Evolutionary conservation across 1,140 invertebrate genomes (phyloP).

Genomic region (Nasonia longicornis): DNA sequence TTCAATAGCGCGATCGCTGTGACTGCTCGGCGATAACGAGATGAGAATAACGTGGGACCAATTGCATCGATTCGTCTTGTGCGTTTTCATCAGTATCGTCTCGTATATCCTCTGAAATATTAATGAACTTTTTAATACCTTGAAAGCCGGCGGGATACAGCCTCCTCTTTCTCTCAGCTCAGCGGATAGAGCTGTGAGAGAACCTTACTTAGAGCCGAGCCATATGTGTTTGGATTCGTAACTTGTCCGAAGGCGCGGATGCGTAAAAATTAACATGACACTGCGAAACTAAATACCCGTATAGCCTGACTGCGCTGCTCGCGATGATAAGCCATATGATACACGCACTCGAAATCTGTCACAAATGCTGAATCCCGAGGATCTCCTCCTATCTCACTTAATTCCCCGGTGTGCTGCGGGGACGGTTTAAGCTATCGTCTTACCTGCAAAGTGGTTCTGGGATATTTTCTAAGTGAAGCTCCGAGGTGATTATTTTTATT

Average conservation of each 20-base stretch:
- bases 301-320: background rate
- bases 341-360: constrained; percentile 15
- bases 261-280: constrained; percentile 67
- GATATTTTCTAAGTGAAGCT: background rate
- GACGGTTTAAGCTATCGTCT: background rate
- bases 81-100: too few species aligned
- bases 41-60: background rate
- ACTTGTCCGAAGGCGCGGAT: constrained; percentile 65
- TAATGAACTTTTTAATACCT: background rate
- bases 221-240: constrained; percentile 60
- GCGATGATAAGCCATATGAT: constrained; percentile 14
- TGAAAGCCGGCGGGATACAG: background rate
- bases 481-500: background rate
- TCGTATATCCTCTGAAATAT: background rate
- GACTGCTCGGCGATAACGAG: background rate
- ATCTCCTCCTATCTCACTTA: constrained; percentile 21
- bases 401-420: background rate
- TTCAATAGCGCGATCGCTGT: background rate
- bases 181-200: constrained; percentile 46
- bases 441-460: background rate
- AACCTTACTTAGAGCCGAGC: background rate
- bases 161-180: background rate
- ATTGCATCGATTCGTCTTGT: background rate
- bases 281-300: constrained; percentile 65
- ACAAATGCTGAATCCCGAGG: constrained; percentile 6